A percentile compares a stretch with the other conserved stretches of the same genome.
phyloP scores from a whole-genome alignment of 2,888 invertebrate genomes.

The Caenorhabditis angaria region DNA sequence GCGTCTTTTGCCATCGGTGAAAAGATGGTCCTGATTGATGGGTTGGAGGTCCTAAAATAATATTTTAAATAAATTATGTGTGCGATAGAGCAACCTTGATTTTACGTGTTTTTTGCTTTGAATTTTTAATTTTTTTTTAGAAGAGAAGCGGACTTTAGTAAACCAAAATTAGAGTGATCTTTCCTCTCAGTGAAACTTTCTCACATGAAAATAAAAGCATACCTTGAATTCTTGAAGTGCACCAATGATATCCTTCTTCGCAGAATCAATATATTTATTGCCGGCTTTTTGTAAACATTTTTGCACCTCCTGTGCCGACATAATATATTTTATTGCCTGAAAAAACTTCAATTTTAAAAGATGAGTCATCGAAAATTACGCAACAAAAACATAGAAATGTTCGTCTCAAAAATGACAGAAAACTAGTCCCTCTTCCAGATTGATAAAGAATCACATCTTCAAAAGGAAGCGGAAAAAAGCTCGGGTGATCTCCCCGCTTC shows the following conservation, averaged over 20 bases:
- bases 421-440: too few relatives aligned
- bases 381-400: not conserved
- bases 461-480: too few relatives aligned
- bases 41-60: slow-evolving; percentile 54
- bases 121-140: too few relatives aligned
- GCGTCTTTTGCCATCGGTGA: slow-evolving; percentile 73
- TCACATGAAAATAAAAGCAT: slow-evolving; percentile 1
- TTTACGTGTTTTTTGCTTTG: too few relatives aligned
- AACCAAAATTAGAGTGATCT: too few relatives aligned
- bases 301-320: slow-evolving; percentile 21
- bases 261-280: slow-evolving; percentile 59
- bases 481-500: not conserved
- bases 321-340: not conserved
- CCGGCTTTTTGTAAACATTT: slow-evolving; percentile 31
- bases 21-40: slow-evolving; percentile 56
- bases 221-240: slow-evolving; percentile 61
- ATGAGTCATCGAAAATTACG: not conserved
- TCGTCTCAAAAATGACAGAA: too few relatives aligned
- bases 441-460: not conserved
- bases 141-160: too few relatives aligned
- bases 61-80: not conserved
- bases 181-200: not conserved
- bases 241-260: slow-evolving; percentile 62
- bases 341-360: not conserved
- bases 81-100: too few relatives aligned